phyloP scores from a whole-genome alignment of 2,797 vertebrate genomes.

The Galagoides demidoff region DNA sequence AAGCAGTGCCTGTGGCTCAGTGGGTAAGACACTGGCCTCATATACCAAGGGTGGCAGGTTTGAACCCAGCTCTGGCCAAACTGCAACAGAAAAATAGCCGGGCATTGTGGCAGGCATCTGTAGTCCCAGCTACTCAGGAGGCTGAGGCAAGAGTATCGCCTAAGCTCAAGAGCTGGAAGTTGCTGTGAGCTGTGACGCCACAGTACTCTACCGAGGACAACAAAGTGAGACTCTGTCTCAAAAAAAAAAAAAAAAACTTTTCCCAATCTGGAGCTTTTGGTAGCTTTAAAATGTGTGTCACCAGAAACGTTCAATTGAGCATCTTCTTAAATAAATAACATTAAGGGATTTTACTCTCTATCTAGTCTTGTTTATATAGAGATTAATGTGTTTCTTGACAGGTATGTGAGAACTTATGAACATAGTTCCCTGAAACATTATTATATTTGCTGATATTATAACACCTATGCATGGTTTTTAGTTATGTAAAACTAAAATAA shows the following conservation, averaged over 20 bases:
- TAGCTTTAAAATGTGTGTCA: background rate
- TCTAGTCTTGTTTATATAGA: background rate
- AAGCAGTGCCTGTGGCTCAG: background rate
- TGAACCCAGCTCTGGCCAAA: no score
- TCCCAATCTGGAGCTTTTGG: background rate
- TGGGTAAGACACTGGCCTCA: no score
- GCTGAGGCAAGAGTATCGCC: no score
- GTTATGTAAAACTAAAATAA: slow-evolving; percentile 5
- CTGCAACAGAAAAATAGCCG: no score
- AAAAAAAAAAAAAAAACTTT: background rate
- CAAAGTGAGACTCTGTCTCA: no score
- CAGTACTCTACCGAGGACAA: no score
- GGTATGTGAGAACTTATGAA: background rate
- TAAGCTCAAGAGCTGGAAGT: no score
- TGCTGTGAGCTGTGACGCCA: no score
- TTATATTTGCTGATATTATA: background rate
- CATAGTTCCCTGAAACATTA: background rate
- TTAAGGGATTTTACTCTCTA: background rate
- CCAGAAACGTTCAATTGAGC: background rate
- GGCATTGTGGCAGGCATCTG: no score
- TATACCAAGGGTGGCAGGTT: no score
- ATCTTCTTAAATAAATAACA: background rate
- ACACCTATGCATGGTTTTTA: background rate
- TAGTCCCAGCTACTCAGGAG: no score
- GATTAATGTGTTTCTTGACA: background rate